phyloP scores from a whole-genome alignment of 2,797 vertebrate species.

The Falco biarmicus region DNA sequence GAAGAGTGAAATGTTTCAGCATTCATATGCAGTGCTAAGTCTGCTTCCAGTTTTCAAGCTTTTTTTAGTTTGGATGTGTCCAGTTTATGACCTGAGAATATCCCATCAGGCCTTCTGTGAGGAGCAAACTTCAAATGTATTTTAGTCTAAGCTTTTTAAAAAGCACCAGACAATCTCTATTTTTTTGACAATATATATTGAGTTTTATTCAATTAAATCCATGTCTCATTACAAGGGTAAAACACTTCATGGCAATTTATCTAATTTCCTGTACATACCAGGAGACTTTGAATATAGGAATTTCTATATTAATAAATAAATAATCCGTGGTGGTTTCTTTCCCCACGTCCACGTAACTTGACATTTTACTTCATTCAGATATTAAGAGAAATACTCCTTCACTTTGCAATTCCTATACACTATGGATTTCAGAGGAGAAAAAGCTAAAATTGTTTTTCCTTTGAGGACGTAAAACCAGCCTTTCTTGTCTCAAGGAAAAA shows the following conservation, averaged over 20 bases:
- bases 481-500: neutral
- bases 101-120: neutral
- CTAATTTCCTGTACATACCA: neutral
- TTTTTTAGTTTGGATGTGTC: neutral
- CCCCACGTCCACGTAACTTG: neutral
- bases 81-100: neutral
- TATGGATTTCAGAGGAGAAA: neutral
- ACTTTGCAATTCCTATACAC: neutral
- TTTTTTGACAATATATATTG: neutral
- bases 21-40: neutral
- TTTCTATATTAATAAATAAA: neutral
- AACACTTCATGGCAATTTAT: neutral
- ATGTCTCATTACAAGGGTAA: neutral
- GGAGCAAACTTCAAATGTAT: neutral
- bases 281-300: neutral
- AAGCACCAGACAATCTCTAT: neutral
- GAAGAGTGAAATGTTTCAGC: neutral
- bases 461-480: neutral
- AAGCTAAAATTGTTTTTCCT: neutral
- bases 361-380: neutral
- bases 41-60: neutral
- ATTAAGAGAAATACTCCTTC: neutral
- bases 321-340: neutral
- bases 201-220: neutral
- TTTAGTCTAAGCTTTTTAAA: neutral